Percentiles rank a stretch among this genome's conserved stretches.
Evolutionary conservation across 2,888 invertebrate species (phyloP).

Genomic region (Melieria picta): DNA sequence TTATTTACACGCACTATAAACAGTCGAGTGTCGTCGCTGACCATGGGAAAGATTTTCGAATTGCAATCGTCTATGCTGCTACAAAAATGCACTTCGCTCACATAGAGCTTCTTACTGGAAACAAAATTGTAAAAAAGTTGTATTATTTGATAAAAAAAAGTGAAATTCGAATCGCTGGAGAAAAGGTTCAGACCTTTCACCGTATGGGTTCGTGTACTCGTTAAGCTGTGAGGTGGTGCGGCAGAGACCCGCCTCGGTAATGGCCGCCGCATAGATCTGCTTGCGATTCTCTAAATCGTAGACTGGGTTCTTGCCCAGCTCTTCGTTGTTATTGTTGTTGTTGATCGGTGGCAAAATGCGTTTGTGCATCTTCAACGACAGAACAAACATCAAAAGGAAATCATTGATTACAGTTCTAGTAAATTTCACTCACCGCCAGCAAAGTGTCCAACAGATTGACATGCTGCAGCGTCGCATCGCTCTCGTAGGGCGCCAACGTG

Average conservation of each 20-base stretch:
- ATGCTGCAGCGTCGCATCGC: slow-evolving; percentile 50
- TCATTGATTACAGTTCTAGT: background rate
- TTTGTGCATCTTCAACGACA: slow-evolving; percentile 11
- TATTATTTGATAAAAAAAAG: background rate
- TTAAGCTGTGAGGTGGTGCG: slow-evolving; percentile 52
- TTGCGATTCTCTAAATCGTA: slow-evolving; percentile 16
- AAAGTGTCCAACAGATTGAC: slow-evolving; percentile 49
- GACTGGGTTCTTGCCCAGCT: too few relatives aligned
- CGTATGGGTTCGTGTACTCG: slow-evolving; percentile 55
- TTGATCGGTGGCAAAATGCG: background rate
- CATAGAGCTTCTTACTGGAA: slow-evolving; percentile 41
- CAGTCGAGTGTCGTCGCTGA: background rate
- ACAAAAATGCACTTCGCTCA: slow-evolving; percentile 42
- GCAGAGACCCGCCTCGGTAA: slow-evolving; percentile 62
- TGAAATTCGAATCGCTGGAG: too few relatives aligned
- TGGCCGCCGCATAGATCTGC: slow-evolving; percentile 47
- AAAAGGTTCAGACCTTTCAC: slow-evolving; percentile 44
- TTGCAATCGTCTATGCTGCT: slow-evolving; percentile 50
- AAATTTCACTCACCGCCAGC: slow-evolving; percentile 37
- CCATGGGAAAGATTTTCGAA: slow-evolving; percentile 42
- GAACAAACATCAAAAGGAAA: background rate
- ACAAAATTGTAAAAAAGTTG: background rate
- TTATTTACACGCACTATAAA: background rate
- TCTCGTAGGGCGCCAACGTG: slow-evolving; percentile 48
- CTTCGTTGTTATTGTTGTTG: too few relatives aligned